Percentiles rank a stretch among this genome's conserved stretches.
These are phyloP conservation scores for Mobula hypostoma DNA, from an alignment of 2,113 vertebrate genomes.

Conservation along the genomic window DNA sequence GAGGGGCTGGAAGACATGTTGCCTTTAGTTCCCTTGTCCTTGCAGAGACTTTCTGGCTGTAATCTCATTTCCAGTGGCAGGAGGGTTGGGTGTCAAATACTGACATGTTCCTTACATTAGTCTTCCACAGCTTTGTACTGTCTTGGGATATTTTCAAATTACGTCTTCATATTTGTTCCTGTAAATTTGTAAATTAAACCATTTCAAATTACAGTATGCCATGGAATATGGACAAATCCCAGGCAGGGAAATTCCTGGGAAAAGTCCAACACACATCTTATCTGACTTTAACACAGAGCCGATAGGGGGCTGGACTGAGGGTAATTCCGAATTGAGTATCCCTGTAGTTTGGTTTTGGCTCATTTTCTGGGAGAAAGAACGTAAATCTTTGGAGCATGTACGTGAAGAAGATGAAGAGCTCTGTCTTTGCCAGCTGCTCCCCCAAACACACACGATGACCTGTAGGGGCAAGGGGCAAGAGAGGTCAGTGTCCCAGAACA, in stretches of 20 bases:
- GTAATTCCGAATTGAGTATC: fast-evolving
- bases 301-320: constrained; percentile 39
- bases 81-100: too few relatives aligned
- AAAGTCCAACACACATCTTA: constrained; percentile 38
- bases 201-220: neutral
- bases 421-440: constrained; percentile 59
- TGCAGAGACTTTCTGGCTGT: too few relatives aligned
- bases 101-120: too few relatives aligned
- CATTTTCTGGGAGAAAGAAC: constrained; percentile 44
- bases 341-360: constrained; percentile 44
- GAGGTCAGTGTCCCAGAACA: too few relatives aligned
- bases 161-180: too few relatives aligned
- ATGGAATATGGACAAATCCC: neutral
- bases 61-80: too few relatives aligned
- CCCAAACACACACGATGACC: constrained; percentile 52
- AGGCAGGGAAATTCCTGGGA: neutral
- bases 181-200: neutral
- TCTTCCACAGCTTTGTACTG: too few relatives aligned
- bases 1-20: too few relatives aligned
- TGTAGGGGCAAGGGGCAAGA: constrained; percentile 39
- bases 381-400: constrained; percentile 54
- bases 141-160: neutral
- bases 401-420: constrained; percentile 63
- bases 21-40: too few relatives aligned
- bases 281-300: constrained; percentile 48